phyloP scores from a whole-genome alignment of 2,888 invertebrate genomes.

The Branchipolynoe longqiensis region DNA sequence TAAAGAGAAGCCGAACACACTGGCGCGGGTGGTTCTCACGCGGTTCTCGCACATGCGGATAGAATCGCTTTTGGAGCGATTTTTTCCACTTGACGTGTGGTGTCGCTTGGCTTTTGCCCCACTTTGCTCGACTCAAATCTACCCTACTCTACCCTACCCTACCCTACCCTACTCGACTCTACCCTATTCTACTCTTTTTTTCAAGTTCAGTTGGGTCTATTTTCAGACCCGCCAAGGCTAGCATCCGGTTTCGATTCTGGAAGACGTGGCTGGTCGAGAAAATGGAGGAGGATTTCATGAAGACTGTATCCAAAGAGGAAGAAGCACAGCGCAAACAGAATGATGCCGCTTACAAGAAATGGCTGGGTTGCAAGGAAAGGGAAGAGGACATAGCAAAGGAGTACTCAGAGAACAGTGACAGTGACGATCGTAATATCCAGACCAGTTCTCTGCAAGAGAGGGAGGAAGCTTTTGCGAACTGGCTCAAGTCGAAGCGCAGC shows the following conservation, averaged over 20 bases:
- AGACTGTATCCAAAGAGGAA: conserved; percentile 24
- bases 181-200: too few species aligned
- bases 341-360: conserved; percentile 32
- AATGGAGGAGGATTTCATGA: conserved; percentile 26
- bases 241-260: conserved; percentile 60
- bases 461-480: conserved; percentile 52
- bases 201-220: too few species aligned
- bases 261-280: conserved; percentile 62
- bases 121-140: too few species aligned
- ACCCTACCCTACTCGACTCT: too few species aligned
- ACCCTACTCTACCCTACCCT: too few species aligned
- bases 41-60: too few species aligned
- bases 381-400: background rate
- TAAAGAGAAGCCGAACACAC: too few species aligned
- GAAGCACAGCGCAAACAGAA: conserved; percentile 7
- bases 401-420: conserved; percentile 20
- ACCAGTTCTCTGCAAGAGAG: background rate
- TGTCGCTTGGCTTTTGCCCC: too few species aligned
- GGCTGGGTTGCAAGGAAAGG: conserved; percentile 23
- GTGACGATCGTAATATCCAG: background rate
- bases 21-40: too few species aligned
- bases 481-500: conserved; percentile 54
- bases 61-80: too few species aligned
- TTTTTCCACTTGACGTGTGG: too few species aligned
- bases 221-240: conserved; percentile 61